Base-by-base conservation (phyloP, 1,140 invertebrate genomes). In the Mycetomoellerius zeteki region DNA sequence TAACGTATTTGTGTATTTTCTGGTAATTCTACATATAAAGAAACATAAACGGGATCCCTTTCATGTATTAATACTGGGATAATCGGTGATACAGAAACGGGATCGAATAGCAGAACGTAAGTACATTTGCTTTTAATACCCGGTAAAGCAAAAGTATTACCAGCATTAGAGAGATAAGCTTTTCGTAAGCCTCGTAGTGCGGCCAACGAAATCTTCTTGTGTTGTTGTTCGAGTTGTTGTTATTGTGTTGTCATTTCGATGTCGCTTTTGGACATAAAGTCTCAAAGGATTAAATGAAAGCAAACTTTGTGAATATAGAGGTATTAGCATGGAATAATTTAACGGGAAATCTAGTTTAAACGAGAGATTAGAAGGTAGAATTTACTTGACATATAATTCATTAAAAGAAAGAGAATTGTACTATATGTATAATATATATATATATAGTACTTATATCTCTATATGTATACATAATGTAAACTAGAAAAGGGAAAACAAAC, bases 111-210 rank as follows among this genome's bases (percentile, higher is more conserved):
- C 64, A 62, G 88, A 86, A 92, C 85, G 89, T 94, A 94, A 94
- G 92, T 93, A 92, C 90, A 94, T 94, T 93, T 93, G 88, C 90
- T 88, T 86, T 91, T 93, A 94, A 94, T 94, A 92, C 91, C 89
- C 88, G 75, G 85, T 82, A 89, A 94, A 94, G 93, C 92, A 92
- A 94, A 94, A 93, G 94, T 94, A 94, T 95, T 95, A 94, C 85
- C 33, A 89, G 94, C 67, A 93, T 95, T 94, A 94, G 90, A 80
- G 84, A 93, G 91, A 94, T 94, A 90, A 94, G 90, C 91, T 78
- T 91, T 86, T 90, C 77, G 81, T 89, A 89, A 87, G 75, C 86
- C 72, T 75, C 65, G 72, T 89, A 87, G 88, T 86, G 88, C 58
- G 56, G 62, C 54, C 56, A 50, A 80, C 54, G 58, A 93, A 94